Evolutionary conservation across 2,888 invertebrate species (phyloP).

Genomic region (Molorchus minor): DNA sequence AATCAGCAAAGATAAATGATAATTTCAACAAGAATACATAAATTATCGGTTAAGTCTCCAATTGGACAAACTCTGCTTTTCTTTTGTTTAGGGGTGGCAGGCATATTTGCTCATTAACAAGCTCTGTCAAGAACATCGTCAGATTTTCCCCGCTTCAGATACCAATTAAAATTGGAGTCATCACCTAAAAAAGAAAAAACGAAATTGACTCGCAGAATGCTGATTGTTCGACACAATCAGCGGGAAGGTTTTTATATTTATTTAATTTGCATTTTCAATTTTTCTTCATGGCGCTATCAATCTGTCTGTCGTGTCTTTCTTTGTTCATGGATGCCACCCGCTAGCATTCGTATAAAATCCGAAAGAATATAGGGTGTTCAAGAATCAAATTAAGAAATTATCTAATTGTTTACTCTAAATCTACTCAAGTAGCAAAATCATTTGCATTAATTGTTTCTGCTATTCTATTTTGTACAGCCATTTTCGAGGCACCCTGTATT

Average conservation of each 20-base stretch:
- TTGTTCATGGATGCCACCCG: constrained; percentile 9
- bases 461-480: too few relatives aligned
- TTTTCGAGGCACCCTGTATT: too few relatives aligned
- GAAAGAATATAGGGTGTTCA: too few relatives aligned
- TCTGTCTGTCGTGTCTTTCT: constrained; percentile 12
- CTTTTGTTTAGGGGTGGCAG: neutral
- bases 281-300: constrained; percentile 7
- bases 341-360: constrained; percentile 5
- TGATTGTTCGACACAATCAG: constrained; percentile 4
- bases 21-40: constrained; percentile 4
- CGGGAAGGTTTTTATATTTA: constrained; percentile 15
- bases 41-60: constrained; percentile 14
- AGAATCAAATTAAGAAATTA: too few relatives aligned
- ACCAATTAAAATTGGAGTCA: constrained; percentile 17
- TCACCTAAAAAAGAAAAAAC: constrained; percentile 2
- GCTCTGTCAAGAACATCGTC: constrained; percentile 3
- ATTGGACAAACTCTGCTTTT: constrained; percentile 8
- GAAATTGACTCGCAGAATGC: neutral
- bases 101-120: constrained; percentile 12
- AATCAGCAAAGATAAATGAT: constrained; percentile 3
- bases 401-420: too few relatives aligned
- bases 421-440: too few relatives aligned
- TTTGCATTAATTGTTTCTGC: too few relatives aligned
- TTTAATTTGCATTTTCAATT: constrained; percentile 22
- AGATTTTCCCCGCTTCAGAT: constrained; percentile 5